These are phyloP conservation scores for Romanogobio albipinnatus DNA, from an alignment of 2,113 vertebrate genomes.

Conservation along the genomic window DNA sequence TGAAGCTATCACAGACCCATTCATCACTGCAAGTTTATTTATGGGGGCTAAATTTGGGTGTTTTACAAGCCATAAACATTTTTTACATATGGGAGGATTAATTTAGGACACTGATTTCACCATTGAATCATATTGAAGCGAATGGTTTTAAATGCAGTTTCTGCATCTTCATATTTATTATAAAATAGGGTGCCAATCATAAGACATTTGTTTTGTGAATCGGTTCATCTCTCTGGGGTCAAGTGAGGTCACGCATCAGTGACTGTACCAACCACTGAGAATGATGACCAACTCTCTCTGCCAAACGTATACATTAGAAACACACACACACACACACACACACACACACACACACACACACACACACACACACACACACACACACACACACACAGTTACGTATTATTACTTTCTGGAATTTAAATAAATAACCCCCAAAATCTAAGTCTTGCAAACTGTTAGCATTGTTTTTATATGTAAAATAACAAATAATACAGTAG, in stretches of 20 bases:
- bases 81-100: conserved; percentile 17
- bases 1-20: conserved; percentile 66
- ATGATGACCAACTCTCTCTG: not conserved
- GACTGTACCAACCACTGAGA: not conserved
- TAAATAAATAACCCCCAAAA: too few species aligned
- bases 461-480: not conserved
- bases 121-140: not conserved
- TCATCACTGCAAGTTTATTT: conserved; percentile 52
- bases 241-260: conserved; percentile 5
- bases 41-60: conserved; percentile 18
- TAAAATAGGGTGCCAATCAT: not conserved
- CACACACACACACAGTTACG: too few species aligned
- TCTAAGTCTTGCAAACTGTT: too few species aligned
- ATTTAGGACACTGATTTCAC: not conserved
- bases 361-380: not conserved
- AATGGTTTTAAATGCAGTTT: not conserved
- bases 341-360: too few species aligned
- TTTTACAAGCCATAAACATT: conserved; percentile 28
- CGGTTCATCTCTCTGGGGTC: not conserved
- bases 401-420: not conserved
- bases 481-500: not conserved
- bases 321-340: too few species aligned
- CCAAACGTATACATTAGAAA: not conserved
- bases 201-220: not conserved
- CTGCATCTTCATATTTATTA: not conserved